phyloP scores from a whole-genome alignment of 2,888 invertebrate genomes.

The Lymantria dispar region DNA sequence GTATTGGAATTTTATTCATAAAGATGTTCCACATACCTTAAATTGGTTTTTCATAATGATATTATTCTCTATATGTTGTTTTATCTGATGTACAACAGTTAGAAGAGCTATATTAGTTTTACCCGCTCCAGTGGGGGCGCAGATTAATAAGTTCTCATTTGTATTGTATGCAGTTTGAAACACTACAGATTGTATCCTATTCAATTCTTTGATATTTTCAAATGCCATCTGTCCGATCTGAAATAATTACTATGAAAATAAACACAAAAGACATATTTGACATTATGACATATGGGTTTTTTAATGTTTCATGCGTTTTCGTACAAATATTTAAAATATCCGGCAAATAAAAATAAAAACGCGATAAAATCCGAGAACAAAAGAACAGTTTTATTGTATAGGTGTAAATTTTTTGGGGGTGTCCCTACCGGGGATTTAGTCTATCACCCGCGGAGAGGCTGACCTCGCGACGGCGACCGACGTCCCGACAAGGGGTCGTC shows the following conservation, averaged over 20 bases:
- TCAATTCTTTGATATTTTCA: slow-evolving; percentile 91
- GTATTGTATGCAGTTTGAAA: slow-evolving; percentile 97
- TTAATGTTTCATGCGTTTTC: too few relatives aligned
- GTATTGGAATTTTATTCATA: not conserved
- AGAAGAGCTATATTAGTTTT: slow-evolving; percentile 99
- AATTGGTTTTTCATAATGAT: slow-evolving; percentile 95
- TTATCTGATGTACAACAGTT: slow-evolving; percentile 94
- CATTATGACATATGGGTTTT: too few relatives aligned
- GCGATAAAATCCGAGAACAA: too few relatives aligned
- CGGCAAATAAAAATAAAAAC: too few relatives aligned
- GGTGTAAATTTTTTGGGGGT: too few relatives aligned
- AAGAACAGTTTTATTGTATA: too few relatives aligned
- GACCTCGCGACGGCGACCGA: too few relatives aligned
- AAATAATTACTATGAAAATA: slow-evolving; percentile 39
- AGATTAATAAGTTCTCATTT: slow-evolving; percentile 98
- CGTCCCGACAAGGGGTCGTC: too few relatives aligned
- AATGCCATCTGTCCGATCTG: slow-evolving; percentile 95
- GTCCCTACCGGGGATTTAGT: too few relatives aligned
- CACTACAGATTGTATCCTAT: slow-evolving; percentile 97
- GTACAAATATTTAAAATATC: too few relatives aligned
- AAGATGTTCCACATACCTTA: slow-evolving; percentile 83
- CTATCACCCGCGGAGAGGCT: too few relatives aligned
- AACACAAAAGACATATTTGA: too few relatives aligned
- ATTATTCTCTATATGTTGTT: slow-evolving; percentile 90
- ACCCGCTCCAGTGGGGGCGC: slow-evolving; percentile 99